Conservation (phyloP, 2,888 invertebrate species). For the Drosophila longiperda region DNA sequence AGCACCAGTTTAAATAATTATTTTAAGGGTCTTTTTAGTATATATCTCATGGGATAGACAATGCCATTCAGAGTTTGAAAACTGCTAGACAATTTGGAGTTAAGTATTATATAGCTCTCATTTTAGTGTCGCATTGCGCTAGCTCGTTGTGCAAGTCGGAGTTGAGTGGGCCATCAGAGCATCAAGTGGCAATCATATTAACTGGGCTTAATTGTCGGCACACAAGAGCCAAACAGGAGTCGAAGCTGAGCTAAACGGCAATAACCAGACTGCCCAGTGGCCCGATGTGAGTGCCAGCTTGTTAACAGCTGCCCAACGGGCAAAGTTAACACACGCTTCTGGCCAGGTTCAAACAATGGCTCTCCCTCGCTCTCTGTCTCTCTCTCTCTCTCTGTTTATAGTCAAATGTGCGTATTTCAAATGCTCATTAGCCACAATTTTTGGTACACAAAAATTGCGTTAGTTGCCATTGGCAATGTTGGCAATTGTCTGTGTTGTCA, state of each 20-base stretch:
- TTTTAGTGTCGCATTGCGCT: conserved; percentile 66
- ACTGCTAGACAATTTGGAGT: not conserved
- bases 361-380: not conserved
- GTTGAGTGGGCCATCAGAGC: conserved; percentile 56
- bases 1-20: not conserved
- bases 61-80: conserved; percentile 1
- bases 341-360: conserved; percentile 34
- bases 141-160: conserved; percentile 53
- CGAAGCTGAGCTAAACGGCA: conserved; percentile 29
- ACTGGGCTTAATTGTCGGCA: conserved; percentile 75
- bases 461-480: conserved; percentile 71
- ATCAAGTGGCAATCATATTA: conserved; percentile 78
- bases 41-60: not conserved
- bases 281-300: conserved; percentile 69
- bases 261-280: conserved; percentile 44
- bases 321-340: conserved; percentile 43
- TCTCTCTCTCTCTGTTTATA: conserved; percentile 43
- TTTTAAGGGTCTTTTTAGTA: not conserved
- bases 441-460: conserved; percentile 63
- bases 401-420: conserved; percentile 73
- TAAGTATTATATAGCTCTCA: conserved; percentile 31
- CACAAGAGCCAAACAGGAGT: conserved; percentile 53
- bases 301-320: conserved; percentile 71
- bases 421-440: conserved; percentile 76
- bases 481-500: conserved; percentile 62